Evolutionary conservation across 2,113 vertebrate genomes (phyloP).

Genomic region (Tor tambroides): DNA sequence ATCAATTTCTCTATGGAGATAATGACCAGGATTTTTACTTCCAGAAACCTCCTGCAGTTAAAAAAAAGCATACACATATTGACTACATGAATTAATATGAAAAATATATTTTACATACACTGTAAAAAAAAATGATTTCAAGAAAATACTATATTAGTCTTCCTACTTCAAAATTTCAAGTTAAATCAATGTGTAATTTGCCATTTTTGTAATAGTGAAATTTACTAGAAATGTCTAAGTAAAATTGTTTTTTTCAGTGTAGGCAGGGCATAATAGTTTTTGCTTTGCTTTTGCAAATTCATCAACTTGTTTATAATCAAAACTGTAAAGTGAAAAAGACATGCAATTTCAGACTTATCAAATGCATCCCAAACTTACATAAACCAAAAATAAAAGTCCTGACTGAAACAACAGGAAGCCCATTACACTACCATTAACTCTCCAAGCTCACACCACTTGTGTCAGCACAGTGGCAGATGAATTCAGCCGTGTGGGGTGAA

Average conservation of each 20-base stretch:
- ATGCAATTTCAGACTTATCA: neutral
- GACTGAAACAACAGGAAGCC: slow-evolving; percentile 39
- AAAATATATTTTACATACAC: neutral
- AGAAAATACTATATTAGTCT: neutral
- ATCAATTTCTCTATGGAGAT: neutral
- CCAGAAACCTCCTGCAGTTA: neutral
- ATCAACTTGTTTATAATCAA: neutral
- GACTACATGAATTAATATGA: neutral
- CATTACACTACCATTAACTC: slow-evolving; percentile 47
- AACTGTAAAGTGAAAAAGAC: neutral
- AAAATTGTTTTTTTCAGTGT: neutral
- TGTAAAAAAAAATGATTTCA: neutral
- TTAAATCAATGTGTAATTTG: no score
- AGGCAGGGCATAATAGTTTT: neutral
- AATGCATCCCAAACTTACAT: slow-evolving; percentile 3
- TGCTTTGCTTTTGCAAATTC: neutral
- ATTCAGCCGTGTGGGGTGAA: slow-evolving; percentile 72
- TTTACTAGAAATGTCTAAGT: no score
- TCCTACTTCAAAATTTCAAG: neutral
- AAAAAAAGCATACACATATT: neutral
- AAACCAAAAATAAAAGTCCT: slow-evolving; percentile 10
- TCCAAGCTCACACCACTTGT: slow-evolving; percentile 67
- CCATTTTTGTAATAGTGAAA: no score
- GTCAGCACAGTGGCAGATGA: slow-evolving; percentile 82
- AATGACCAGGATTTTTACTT: neutral